Base-by-base conservation (phyloP, 2,113 vertebrate genomes). In the Salvelinus fontinalis region DNA sequence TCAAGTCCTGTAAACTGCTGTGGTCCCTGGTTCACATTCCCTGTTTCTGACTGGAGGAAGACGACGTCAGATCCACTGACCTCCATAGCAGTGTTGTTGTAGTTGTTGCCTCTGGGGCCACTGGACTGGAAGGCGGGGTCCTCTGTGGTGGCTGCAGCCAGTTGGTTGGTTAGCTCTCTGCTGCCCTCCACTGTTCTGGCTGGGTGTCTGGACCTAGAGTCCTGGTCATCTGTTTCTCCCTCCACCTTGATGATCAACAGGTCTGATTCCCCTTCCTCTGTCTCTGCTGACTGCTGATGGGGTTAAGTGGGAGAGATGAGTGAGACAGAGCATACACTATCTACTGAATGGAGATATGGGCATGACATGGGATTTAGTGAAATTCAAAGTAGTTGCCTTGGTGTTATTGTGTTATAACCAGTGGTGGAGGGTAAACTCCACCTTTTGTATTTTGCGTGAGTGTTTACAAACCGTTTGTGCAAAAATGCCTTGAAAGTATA, bases 31-130 rank as follows among this genome's bases (percentile, higher is more conserved):
- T 70, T 34, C 31, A 24, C 79, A 20, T 18, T 79, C 75, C 73
- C 77, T 31, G 86, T 74, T 64, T 78, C 67, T 68, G 78, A 77
- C 64, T 64, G 79, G 76, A 68, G 69, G 74, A 74, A 80, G 82
- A 87, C 73, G 71, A 39, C 5, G 75, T 86, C 78, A 29, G 88
- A 84, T 85, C 86, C 90, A 90, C 88, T 90, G 88, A 90, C 88
- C 88, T 90, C 88, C 83, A 11, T 82, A 60, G 51, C 51, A 0
- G 51, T 14, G 51, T 14, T 2, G 13, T 18, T 1, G 14, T 4
- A 5, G 14, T 11, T 11, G 39, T 44, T 44, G 39, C 39, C 39
- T 44, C 2, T 44, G 39, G 39, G 39, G 51, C 0, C 51, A 11
- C n/a, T 22, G 0, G 69, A 18, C 51, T 18, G 14, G 4, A 54